Evolutionary conservation across 2,797 vertebrate genomes (phyloP).

Genomic region (Allochrocebus solatus): DNA sequence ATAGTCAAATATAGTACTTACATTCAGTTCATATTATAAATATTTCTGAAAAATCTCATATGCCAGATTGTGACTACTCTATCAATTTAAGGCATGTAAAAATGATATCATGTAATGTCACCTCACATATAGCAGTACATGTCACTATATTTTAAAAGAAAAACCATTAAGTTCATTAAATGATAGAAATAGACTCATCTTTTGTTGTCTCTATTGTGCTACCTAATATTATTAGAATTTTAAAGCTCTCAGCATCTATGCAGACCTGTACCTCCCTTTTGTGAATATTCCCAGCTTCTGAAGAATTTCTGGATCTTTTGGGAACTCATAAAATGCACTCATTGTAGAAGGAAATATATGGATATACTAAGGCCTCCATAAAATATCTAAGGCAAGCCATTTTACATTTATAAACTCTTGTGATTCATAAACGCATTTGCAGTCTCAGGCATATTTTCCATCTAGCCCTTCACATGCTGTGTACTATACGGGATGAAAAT

Average conservation of each 20-base stretch:
- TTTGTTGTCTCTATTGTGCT: not conserved
- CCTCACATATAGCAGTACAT: not conserved
- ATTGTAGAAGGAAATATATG: not conserved
- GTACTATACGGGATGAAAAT: not conserved
- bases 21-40: not conserved
- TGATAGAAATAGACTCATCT: not conserved
- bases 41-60: not conserved
- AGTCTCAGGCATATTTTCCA: not conserved
- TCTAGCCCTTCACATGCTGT: not conserved
- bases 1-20: not conserved
- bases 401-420: not conserved
- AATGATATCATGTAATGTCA: not conserved
- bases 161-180: not conserved
- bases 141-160: slow-evolving; percentile 6
- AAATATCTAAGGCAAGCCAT: not conserved
- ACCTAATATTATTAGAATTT: not conserved
- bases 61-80: not conserved
- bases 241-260: not conserved
- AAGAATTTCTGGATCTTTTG: not conserved
- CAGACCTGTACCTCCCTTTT: not conserved
- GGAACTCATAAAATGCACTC: not conserved
- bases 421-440: not conserved
- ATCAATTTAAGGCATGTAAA: not conserved
- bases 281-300: not conserved
- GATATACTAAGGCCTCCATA: not conserved